Conservation (phyloP, 92 coral and sea anemone species). For the Actinernus sp. region DNA sequence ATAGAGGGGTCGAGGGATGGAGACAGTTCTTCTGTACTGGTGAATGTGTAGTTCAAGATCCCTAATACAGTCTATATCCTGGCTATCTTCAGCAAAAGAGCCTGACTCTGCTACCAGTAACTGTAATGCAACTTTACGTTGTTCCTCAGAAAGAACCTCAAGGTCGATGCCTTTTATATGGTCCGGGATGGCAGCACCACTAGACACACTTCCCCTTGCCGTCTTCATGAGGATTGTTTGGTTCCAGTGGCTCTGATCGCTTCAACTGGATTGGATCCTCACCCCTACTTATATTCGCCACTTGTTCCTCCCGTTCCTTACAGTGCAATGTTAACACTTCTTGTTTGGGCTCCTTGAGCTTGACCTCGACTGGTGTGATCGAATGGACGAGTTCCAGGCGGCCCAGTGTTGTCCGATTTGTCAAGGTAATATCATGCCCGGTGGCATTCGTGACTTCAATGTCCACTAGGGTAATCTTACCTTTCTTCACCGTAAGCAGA, state of each 20-base stretch:
- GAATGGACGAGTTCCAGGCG: conserved; percentile 41
- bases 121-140: neutral
- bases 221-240: too few relatives aligned
- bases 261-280: neutral
- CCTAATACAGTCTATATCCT: neutral
- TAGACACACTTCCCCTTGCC: too few relatives aligned
- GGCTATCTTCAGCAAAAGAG: too few relatives aligned
- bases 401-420: conserved; percentile 25
- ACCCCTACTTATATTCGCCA: neutral
- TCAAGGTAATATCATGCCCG: conserved; percentile 34
- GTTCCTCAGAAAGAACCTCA: neutral
- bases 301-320: neutral
- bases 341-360: neutral
- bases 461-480: conserved; percentile 24
- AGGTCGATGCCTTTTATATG: neutral
- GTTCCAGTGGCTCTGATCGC: too few relatives aligned
- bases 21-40: conserved; percentile 50
- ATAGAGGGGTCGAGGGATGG: conserved; percentile 46
- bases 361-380: conserved; percentile 44
- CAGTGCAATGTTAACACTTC: neutral
- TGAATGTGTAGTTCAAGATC: too few relatives aligned
- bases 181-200: too few relatives aligned
- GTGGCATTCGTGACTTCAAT: conserved; percentile 36
- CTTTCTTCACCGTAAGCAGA: conserved; percentile 25
- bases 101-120: too few relatives aligned